Conservation (phyloP, 2,797 vertebrate genomes). For the Sebastes nivosus region DNA sequence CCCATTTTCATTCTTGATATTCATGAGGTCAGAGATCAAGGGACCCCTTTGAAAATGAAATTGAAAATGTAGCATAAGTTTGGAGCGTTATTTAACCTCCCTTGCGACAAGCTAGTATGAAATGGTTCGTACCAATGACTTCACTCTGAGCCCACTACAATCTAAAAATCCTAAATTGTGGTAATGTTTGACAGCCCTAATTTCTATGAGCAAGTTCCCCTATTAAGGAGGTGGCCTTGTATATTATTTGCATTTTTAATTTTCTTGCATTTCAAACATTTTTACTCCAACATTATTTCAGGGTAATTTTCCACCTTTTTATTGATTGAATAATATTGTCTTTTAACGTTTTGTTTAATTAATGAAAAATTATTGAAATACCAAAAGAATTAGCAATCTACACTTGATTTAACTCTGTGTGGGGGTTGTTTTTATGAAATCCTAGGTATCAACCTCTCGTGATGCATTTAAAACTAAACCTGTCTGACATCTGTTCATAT, state of each 20-base stretch:
- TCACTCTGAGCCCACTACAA: too few relatives aligned
- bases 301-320: neutral
- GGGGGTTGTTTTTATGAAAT: neutral
- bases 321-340: neutral
- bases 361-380: neutral
- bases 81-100: too few relatives aligned
- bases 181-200: too few relatives aligned
- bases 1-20: too few relatives aligned
- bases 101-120: too few relatives aligned
- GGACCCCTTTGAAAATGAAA: too few relatives aligned
- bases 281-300: neutral
- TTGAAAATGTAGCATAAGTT: too few relatives aligned
- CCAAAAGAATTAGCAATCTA: neutral
- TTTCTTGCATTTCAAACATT: neutral
- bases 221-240: neutral
- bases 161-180: too few relatives aligned
- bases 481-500: constrained; percentile 8
- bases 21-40: too few relatives aligned
- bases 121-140: too few relatives aligned
- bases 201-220: too few relatives aligned
- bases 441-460: neutral
- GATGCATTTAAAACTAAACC: neutral
- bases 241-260: neutral
- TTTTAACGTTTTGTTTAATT: neutral
- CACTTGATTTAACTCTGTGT: neutral